Conservation (phyloP, 2,113 vertebrate genomes). For the Xerus inauris region DNA sequence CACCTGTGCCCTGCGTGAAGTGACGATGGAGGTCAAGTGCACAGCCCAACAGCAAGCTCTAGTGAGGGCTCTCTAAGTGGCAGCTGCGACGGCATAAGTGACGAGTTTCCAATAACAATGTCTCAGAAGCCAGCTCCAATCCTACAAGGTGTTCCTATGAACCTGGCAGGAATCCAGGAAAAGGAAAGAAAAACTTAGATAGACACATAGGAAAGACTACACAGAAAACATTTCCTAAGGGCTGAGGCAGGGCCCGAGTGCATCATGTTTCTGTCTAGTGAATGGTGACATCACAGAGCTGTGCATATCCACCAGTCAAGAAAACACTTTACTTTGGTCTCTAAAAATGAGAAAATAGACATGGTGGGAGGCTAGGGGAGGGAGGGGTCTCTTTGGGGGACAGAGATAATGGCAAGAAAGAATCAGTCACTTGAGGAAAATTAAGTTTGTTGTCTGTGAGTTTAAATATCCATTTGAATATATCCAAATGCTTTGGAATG, state of each 20-base stretch:
- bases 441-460: slow-evolving; percentile 42
- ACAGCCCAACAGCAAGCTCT: fast-evolving
- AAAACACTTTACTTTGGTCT: not conserved
- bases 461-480: slow-evolving; percentile 64
- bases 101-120: not conserved
- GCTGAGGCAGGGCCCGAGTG: too few species aligned
- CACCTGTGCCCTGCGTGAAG: not conserved
- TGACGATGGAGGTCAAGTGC: not conserved
- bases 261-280: not conserved
- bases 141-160: not conserved
- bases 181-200: not conserved
- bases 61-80: not conserved
- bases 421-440: slow-evolving; percentile 39
- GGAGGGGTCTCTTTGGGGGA: too few species aligned
- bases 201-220: not conserved
- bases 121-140: not conserved
- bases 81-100: not conserved
- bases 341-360: slow-evolving; percentile 15
- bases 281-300: not conserved
- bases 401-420: not conserved
- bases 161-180: not conserved
- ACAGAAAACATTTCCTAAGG: not conserved
- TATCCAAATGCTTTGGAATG: slow-evolving; percentile 49
- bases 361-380: not conserved
- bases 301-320: not conserved